These are phyloP conservation scores for Eurypyga helias DNA, from an alignment of 2,113 vertebrate genomes.

Conservation along the genomic window DNA sequence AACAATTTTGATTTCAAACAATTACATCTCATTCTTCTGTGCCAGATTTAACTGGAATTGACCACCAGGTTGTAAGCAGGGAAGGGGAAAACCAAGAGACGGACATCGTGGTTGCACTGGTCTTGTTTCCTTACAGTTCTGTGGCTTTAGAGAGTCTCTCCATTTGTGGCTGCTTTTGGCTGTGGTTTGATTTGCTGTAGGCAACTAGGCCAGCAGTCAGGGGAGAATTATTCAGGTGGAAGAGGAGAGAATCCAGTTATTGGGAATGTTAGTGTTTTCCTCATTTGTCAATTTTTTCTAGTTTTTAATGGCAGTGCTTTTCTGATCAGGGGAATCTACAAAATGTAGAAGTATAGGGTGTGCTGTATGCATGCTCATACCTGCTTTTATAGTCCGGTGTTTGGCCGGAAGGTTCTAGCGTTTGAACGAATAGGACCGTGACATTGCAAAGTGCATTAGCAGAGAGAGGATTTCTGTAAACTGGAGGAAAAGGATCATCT, in stretches of 20 bases:
- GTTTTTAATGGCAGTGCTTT: not conserved
- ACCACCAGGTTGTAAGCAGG: not conserved
- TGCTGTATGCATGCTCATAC: not conserved
- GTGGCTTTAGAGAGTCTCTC: not conserved
- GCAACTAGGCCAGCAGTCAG: not conserved
- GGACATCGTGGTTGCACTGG: accelerated
- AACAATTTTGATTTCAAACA: not conserved
- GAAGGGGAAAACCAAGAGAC: not conserved
- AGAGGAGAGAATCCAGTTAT: not conserved
- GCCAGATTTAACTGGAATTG: not conserved
- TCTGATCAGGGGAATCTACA: not conserved
- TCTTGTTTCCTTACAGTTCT: not conserved
- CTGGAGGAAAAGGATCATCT: not conserved
- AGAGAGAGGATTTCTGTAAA: not conserved
- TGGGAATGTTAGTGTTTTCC: not conserved
- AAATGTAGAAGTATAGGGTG: accelerated
- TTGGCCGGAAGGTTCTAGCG: not conserved
- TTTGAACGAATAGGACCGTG: not conserved
- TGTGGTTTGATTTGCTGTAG: not conserved
- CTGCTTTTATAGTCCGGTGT: not conserved
- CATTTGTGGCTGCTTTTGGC: not conserved
- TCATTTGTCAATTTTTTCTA: not conserved
- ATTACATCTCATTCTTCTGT: not conserved
- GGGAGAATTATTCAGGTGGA: not conserved
- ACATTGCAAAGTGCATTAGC: not conserved